These are phyloP conservation scores for Squalus acanthias DNA, from an alignment of 2,797 vertebrate species.

Conservation along the genomic window DNA sequence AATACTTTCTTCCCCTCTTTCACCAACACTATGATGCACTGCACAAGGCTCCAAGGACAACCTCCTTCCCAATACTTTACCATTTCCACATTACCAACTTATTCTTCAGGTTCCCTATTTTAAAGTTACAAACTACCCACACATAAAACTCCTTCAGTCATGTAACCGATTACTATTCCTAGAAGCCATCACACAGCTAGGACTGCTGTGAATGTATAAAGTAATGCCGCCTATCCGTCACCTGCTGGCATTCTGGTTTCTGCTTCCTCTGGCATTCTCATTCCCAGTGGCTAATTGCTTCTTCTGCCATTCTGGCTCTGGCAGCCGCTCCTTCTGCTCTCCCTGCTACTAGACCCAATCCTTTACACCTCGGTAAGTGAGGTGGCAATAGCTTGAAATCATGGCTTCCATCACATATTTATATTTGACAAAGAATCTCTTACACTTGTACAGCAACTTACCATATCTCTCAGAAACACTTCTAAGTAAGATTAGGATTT, in stretches of 20 bases:
- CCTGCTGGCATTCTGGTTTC: neutral
- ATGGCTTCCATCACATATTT: neutral
- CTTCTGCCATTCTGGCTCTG: neutral
- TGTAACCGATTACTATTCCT: neutral
- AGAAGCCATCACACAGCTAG: neutral
- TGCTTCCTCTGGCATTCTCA: neutral
- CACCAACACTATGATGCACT: neutral
- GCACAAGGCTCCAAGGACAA: neutral
- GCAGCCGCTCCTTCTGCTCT: neutral
- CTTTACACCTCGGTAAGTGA: neutral
- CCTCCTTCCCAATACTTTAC: neutral
- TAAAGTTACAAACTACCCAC: neutral
- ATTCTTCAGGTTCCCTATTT: neutral
- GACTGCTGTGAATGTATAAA: neutral
- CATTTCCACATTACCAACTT: neutral
- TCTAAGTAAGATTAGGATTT: neutral
- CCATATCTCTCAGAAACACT: neutral
- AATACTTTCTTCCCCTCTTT: neutral
- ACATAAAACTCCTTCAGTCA: neutral
- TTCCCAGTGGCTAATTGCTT: neutral
- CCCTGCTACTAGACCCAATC: neutral
- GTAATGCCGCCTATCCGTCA: neutral
- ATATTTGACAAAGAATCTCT: neutral
- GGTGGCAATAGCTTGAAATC: neutral
- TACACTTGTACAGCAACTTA: neutral